Evolutionary conservation across 1,140 invertebrate genomes (phyloP).

Genomic region (Hylyphantes graminicola): DNA sequence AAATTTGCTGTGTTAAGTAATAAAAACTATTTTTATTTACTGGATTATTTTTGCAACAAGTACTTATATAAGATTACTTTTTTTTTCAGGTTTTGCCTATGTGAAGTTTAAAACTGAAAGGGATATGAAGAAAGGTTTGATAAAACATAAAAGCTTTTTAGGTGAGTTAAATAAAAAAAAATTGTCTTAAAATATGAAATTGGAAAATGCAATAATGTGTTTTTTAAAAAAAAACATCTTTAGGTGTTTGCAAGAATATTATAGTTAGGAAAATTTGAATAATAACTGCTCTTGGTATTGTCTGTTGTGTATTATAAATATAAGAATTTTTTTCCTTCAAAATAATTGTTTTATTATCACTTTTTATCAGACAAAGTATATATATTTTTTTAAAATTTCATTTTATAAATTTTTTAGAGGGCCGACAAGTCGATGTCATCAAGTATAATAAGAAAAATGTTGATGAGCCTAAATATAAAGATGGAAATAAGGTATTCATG

Average conservation of each 20-base stretch:
- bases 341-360: conserved; percentile 24
- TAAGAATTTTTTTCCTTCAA: no score
- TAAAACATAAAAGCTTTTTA: conserved; percentile 86
- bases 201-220: no score
- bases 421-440: conserved; percentile 68
- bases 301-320: background rate
- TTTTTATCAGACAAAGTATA: background rate
- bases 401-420: conserved; percentile 64
- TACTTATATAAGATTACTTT: conserved; percentile 13
- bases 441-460: conserved; percentile 62
- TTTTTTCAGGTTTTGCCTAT: conserved; percentile 78
- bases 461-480: background rate
- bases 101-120: conserved; percentile 88
- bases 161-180: conserved; percentile 21
- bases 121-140: conserved; percentile 82
- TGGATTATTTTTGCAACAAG: background rate
- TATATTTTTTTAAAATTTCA: conserved; percentile 48
- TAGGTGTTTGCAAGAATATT: no score
- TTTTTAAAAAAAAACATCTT: no score
- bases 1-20: no score
- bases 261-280: no score
- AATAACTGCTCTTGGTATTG: background rate
- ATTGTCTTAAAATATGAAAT: no score
- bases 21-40: background rate
- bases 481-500: conserved; percentile 13